Evolutionary conservation across 2,888 invertebrate species (phyloP).

Genomic region (Acleris laterana): DNA sequence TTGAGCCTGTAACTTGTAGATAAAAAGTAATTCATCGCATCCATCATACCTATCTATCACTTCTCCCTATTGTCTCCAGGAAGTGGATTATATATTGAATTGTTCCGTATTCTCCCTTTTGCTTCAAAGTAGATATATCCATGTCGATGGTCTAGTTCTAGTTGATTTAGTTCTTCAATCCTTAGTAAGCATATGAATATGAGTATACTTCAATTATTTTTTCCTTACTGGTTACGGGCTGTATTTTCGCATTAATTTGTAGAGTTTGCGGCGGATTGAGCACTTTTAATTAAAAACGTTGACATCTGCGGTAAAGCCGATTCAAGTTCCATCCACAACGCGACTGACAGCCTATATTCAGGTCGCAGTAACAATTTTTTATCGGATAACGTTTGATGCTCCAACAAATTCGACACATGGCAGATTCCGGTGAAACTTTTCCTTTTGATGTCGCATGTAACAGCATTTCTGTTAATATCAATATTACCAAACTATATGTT

Average conservation of each 20-base stretch:
- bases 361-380: slow-evolving; percentile 1
- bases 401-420: slow-evolving; percentile 27
- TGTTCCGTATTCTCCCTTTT: too few species aligned
- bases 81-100: too few species aligned
- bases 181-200: too few species aligned
- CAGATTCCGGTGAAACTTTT: slow-evolving; percentile 23
- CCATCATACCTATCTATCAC: too few species aligned
- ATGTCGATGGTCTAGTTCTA: too few species aligned
- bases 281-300: slow-evolving; percentile 1
- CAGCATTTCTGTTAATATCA: slow-evolving; percentile 2
- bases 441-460: slow-evolving; percentile 22
- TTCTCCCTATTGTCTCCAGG: too few species aligned
- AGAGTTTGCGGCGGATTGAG: neutral
- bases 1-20: too few species aligned
- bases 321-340: slow-evolving; percentile 1
- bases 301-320: neutral
- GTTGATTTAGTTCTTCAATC: too few species aligned
- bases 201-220: too few species aligned
- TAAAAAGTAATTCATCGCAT: too few species aligned
- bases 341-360: neutral
- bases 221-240: too few species aligned
- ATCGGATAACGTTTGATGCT: slow-evolving; percentile 21
- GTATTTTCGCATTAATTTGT: neutral
- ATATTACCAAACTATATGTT: neutral
- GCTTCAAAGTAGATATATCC: too few species aligned